Evolutionary conservation across 2,797 vertebrate genomes (phyloP).

Genomic region (Arnoldichthys spilopterus): DNA sequence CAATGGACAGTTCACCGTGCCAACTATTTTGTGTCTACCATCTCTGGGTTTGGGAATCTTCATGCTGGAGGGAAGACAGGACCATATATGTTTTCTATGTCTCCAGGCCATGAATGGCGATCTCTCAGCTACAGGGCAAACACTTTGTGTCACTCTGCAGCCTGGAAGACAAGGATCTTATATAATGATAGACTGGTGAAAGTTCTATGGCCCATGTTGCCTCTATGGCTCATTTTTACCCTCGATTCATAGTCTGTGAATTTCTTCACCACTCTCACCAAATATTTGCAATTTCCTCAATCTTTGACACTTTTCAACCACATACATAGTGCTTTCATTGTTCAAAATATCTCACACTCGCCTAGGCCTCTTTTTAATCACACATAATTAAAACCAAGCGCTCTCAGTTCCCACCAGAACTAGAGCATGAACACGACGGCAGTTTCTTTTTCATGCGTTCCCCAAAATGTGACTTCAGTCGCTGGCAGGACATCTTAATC

Average conservation of each 20-base stretch:
- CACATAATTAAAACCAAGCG: slow-evolving; percentile 22
- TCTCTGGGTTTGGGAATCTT: no score
- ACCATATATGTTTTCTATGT: no score
- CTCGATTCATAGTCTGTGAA: background rate
- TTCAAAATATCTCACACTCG: slow-evolving; percentile 7
- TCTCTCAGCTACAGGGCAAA: no score
- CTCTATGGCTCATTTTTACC: no score
- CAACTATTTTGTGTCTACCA: no score
- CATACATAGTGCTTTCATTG: slow-evolving; percentile 2
- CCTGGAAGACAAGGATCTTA: background rate
- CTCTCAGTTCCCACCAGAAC: slow-evolving; percentile 1
- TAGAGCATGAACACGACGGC: slow-evolving; percentile 16
- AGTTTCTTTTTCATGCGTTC: slow-evolving; percentile 39
- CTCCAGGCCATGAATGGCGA: no score
- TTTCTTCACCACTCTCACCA: background rate
- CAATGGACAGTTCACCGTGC: no score
- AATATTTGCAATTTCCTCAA: background rate
- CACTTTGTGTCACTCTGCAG: no score
- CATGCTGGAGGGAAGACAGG: no score
- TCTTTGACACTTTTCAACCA: background rate
- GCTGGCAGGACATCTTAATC: slow-evolving; percentile 47
- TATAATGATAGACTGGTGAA: background rate
- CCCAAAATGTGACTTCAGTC: slow-evolving; percentile 33
- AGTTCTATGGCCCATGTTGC: background rate
- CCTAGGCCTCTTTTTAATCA: background rate